Evolutionary conservation across 2,113 vertebrate species (phyloP).

Genomic region (Puffinus mauretanicus): DNA sequence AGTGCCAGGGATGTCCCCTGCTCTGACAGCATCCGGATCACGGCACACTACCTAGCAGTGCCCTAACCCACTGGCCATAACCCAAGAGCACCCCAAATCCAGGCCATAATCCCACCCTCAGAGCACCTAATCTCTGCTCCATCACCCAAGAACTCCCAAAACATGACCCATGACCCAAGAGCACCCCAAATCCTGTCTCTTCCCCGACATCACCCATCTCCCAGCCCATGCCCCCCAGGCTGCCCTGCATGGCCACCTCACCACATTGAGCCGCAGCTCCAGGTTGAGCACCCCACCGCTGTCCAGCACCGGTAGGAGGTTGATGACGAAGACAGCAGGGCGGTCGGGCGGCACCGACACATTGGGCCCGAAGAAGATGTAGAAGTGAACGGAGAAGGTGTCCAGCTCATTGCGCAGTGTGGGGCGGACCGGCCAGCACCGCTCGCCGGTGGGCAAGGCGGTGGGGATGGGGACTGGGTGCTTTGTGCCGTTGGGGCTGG

Average conservation of each 20-base stretch:
- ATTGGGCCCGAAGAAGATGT: conserved; percentile 96
- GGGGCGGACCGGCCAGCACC: conserved; percentile 92
- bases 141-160: background rate
- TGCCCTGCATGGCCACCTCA: conserved; percentile 63
- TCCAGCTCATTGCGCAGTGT: conserved; percentile 96
- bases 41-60: background rate
- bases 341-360: conserved; percentile 88
- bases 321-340: conserved; percentile 90
- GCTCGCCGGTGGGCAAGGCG: background rate
- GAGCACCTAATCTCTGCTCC: background rate
- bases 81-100: background rate
- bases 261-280: conserved; percentile 93
- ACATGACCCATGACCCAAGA: background rate
- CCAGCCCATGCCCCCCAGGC: rapidly evolving
- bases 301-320: conserved; percentile 93
- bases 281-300: conserved; percentile 94
- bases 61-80: background rate
- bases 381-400: conserved; percentile 98
- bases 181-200: background rate
- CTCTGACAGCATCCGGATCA: background rate
- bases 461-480: background rate
- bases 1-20: background rate
- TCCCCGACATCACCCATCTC: background rate
- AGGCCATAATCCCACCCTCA: background rate
- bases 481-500: conserved; percentile 57